Evolutionary conservation across 1,140 invertebrate genomes (phyloP).

Genomic region (Papilio helenus): DNA sequence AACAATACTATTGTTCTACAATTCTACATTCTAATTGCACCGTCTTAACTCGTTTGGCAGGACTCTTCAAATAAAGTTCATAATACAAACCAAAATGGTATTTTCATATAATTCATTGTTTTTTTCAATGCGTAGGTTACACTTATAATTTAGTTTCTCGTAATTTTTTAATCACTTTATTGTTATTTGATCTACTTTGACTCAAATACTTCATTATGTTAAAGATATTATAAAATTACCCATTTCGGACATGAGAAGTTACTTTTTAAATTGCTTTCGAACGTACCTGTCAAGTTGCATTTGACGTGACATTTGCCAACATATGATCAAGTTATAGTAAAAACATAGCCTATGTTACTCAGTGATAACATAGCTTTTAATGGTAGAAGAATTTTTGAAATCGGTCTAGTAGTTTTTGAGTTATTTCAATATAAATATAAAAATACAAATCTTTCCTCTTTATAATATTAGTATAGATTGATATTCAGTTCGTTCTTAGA

Average conservation of each 20-base stretch:
- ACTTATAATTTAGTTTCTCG: not conserved
- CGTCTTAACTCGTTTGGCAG: constrained; percentile 15
- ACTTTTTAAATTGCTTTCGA: constrained; percentile 16
- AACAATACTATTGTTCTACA: constrained; percentile 54
- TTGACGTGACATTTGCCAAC: constrained; percentile 26
- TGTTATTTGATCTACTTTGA: not conserved
- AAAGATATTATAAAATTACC: not conserved
- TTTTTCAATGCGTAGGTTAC: not conserved
- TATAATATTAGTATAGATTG: too few species aligned
- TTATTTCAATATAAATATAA: too few species aligned
- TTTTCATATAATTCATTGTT: not conserved
- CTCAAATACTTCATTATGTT: not conserved
- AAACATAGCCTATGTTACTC: too few species aligned
- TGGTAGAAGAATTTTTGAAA: too few species aligned
- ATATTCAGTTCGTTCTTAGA: constrained; percentile 6
- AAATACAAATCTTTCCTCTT: too few species aligned
- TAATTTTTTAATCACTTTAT: not conserved
- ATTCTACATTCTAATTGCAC: constrained; percentile 41
- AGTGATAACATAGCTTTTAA: too few species aligned
- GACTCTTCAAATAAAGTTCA: constrained; percentile 36
- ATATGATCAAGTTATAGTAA: too few species aligned
- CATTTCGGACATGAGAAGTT: not conserved
- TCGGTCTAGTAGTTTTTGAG: too few species aligned
- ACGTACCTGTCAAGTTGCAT: constrained; percentile 36
- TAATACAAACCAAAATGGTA: not conserved